These are phyloP conservation scores for Scaptomyza pallida DNA, from an alignment of 1,140 invertebrate genomes.

Conservation along the genomic window DNA sequence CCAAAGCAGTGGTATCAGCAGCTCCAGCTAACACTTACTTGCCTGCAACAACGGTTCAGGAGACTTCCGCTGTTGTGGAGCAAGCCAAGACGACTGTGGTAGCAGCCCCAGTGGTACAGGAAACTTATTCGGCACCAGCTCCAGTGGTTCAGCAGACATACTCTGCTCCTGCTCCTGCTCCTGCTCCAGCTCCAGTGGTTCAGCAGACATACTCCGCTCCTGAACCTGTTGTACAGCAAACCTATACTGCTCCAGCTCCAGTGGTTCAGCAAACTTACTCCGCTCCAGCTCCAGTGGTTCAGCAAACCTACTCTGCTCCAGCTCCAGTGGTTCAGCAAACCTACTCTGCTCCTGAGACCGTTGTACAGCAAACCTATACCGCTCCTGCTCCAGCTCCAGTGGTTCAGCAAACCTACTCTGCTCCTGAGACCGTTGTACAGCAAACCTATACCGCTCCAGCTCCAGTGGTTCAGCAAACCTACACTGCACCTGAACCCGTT, in stretches of 20 bases:
- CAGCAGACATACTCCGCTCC: conserved; percentile 21
- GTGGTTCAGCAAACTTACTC: conserved; percentile 30
- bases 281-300: conserved; percentile 22
- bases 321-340: conserved; percentile 2
- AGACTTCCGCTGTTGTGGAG: conserved; percentile 34
- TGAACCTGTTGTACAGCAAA: conserved; percentile 24
- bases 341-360: conserved; percentile 33
- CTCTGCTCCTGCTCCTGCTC: conserved; percentile 25
- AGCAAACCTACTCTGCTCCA: conserved; percentile 29
- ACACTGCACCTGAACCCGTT: conserved; percentile 27
- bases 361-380: conserved; percentile 19
- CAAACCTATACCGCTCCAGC: conserved; percentile 35
- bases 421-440: conserved; percentile 33
- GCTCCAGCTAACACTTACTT: conserved; percentile 45
- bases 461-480: conserved; percentile 28
- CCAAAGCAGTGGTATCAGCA: conserved; percentile 38
- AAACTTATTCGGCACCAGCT: conserved; percentile 28
- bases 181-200: conserved; percentile 22
- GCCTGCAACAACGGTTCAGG: conserved; percentile 32
- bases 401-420: conserved; percentile 34
- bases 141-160: conserved; percentile 18
- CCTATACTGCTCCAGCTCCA: conserved; percentile 25
- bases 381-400: conserved; percentile 33
- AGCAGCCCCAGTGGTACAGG: conserved; percentile 26
- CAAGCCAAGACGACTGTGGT: conserved; percentile 21